Evolutionary conservation across 2,113 vertebrate genomes (phyloP), one percentile per base, ranked within the genome.

Genomic region (Heterochromis multidens): DNA sequence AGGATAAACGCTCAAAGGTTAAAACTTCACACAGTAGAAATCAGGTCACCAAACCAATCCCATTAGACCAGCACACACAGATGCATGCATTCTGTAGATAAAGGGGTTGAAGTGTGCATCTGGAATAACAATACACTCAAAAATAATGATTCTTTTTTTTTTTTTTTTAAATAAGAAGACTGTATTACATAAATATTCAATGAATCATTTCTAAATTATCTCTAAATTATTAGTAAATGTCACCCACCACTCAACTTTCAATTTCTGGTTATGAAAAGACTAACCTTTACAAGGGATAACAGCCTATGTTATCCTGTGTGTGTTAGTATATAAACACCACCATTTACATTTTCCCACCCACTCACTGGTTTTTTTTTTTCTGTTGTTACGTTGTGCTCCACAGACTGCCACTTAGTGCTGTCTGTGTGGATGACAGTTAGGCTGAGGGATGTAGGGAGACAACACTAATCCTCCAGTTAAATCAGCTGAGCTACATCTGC

Each of bases 401-500:
- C 74, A 23, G 63, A 57, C 35, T 29, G 25, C 9, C 84, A 1
- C 35, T 63, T 25, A 13, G 58, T 31, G 67, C 27, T 61, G 10
- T 52, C 78, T 70, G 59, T 81, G 3, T 85, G n/a, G 70, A 87
- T 86, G 72, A 85, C 84, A 7, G 54, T 61, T 13, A 46, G 76
- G 33, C 83, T 77, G 77, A 61, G 49, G 14, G 62, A 59, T 60
- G 43, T 72, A 17, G 35, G 2, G 79, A 84, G 72, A 9, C 57
- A 37, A 56, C 7, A 5, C 52, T 91, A 88, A 92, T 91, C 89
- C 81, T 57, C 2, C 70, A n/a, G 80, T 29, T 89, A 81, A 90
- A 85, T 35, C 87, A 7, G 6, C 82, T 90, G 87, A 93, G 79
- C 88, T 72, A 17, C 90, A 89, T 63, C 84, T 82, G 86, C n/a